Percentiles rank a stretch among this genome's conserved stretches.
Evolutionary conservation across 1,140 invertebrate genomes (phyloP).

Genomic region (Reticulitermes speratus): DNA sequence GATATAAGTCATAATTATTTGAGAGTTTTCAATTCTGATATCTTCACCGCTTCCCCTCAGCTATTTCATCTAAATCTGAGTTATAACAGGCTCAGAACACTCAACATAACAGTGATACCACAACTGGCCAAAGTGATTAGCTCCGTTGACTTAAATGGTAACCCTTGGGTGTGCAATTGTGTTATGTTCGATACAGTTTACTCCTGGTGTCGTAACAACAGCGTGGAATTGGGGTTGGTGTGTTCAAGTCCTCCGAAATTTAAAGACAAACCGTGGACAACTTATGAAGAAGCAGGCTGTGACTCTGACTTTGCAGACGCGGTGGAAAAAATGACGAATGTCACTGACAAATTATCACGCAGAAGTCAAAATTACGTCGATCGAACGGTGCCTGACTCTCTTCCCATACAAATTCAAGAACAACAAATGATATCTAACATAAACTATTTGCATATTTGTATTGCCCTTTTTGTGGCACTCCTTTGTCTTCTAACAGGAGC

Average conservation of each 20-base stretch:
- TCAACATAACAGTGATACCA: neutral
- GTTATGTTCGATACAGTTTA: neutral
- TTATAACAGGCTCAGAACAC: neutral
- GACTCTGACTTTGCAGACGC: neutral
- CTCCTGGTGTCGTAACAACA: neutral
- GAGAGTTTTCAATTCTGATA: neutral
- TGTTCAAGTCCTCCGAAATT: neutral
- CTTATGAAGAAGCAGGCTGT: neutral
- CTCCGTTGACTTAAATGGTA: neutral
- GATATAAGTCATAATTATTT: constrained; percentile 1
- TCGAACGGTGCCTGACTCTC: too few relatives aligned
- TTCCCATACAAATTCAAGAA: too few relatives aligned
- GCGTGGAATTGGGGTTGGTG: neutral
- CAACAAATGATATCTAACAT: too few relatives aligned
- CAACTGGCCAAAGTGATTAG: neutral
- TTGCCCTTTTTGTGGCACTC: too few relatives aligned
- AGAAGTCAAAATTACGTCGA: too few relatives aligned
- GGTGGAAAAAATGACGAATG: too few relatives aligned
- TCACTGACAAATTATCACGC: too few relatives aligned
- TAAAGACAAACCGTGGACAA: neutral
- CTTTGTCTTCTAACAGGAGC: too few relatives aligned
- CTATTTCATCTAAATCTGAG: neutral
- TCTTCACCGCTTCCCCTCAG: neutral
- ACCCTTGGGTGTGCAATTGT: neutral
- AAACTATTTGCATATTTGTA: too few relatives aligned